A percentile compares a stretch with the other conserved stretches of the same genome.
phyloP scores from a whole-genome alignment of 2,113 vertebrate species.

The Scatophagus argus region DNA sequence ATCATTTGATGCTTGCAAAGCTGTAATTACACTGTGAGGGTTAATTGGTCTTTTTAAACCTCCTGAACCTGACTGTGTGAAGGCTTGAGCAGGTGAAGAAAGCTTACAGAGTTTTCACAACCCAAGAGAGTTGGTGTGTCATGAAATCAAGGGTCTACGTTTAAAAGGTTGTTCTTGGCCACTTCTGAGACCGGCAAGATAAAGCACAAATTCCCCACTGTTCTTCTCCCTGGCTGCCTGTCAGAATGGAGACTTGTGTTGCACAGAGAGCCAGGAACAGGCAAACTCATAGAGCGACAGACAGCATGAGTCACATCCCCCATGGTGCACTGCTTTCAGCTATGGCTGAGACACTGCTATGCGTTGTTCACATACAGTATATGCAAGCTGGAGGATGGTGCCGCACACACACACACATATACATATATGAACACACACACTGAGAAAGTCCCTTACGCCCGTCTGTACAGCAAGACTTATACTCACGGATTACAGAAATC shows the following conservation, averaged over 20 bases:
- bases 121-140: conserved; percentile 13
- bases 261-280: conserved; percentile 35
- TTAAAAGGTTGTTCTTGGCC: conserved; percentile 61
- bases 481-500: conserved; percentile 84
- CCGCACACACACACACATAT: neutral
- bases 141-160: conserved; percentile 43
- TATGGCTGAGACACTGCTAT: conserved; percentile 18
- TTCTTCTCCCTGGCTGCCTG: conserved; percentile 31
- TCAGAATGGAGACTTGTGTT: conserved; percentile 50
- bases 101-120: conserved; percentile 15
- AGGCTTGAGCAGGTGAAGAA: conserved; percentile 7
- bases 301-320: conserved; percentile 41
- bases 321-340: conserved; percentile 42
- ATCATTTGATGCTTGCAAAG: conserved; percentile 52
- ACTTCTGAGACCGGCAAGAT: conserved; percentile 54
- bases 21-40: conserved; percentile 62
- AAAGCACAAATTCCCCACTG: conserved; percentile 52
- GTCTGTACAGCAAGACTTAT: conserved; percentile 83
- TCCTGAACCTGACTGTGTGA: conserved; percentile 30
- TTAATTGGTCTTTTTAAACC: conserved; percentile 68
- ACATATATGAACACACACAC: conserved; percentile 23
- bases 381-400: neutral
- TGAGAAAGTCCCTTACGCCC: conserved; percentile 64
- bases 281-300: conserved; percentile 29
- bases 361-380: neutral